Evolutionary conservation across 2,797 vertebrate genomes (phyloP).

Genomic region (Mallotus villosus): DNA sequence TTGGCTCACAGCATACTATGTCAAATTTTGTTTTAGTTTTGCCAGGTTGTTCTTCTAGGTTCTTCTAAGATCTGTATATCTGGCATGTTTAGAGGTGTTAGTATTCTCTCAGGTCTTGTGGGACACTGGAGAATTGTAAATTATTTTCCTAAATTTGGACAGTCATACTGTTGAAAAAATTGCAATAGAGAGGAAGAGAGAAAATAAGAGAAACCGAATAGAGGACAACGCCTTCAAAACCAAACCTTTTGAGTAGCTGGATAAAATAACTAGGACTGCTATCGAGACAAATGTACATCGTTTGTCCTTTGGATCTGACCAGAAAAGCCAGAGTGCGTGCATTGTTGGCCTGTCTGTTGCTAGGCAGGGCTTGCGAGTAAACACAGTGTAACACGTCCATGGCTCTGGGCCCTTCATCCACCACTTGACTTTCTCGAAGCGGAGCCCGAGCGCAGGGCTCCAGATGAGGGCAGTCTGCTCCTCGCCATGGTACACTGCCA

Average conservation of each 20-base stretch:
- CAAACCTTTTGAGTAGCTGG: not conserved
- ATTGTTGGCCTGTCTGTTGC: constrained; percentile 40
- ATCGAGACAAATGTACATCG: not conserved
- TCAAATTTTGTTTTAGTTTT: constrained; percentile 43
- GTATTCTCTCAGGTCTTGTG: too few species aligned
- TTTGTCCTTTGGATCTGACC: not conserved
- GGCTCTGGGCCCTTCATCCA: constrained; percentile 57
- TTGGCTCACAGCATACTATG: constrained; percentile 34
- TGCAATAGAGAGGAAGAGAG: too few species aligned
- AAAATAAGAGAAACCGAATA: not conserved
- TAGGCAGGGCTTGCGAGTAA: constrained; percentile 46
- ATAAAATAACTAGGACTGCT: not conserved
- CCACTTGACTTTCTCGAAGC: constrained; percentile 68
- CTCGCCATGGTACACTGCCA: constrained; percentile 73
- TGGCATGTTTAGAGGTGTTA: too few species aligned
- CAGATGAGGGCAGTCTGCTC: constrained; percentile 62
- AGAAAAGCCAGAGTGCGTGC: not conserved
- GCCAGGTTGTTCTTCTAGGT: constrained; percentile 29
- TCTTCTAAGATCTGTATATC: too few species aligned
- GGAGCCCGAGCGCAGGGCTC: constrained; percentile 31
- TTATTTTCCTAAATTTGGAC: not conserved
- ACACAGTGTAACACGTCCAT: constrained; percentile 41
- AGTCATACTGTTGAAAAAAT: not conserved
- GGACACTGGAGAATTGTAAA: too few species aligned
- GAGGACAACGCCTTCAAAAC: not conserved